Evolutionary conservation across 2,797 vertebrate genomes (phyloP), one percentile per base, ranked within the genome.

Genomic region (Acanthis flammea): DNA sequence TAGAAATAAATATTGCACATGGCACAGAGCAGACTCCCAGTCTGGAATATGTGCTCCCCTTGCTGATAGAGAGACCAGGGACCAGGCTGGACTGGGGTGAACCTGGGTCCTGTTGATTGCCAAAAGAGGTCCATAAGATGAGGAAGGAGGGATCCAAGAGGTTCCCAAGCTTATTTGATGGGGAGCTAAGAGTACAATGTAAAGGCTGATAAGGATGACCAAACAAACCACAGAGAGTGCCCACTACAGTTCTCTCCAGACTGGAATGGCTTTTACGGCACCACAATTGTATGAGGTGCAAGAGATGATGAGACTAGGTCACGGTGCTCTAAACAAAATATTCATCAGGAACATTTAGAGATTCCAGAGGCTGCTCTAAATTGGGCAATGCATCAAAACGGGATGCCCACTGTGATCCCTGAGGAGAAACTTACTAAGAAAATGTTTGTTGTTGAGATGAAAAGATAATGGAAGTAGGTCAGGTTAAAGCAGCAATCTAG

Each of bases 61-160:
- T 84, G 23, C 31, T 60, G 5, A 3, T 28, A 33, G 13, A 66
- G n/a, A 54, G 6, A 37, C 12, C 15, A 47, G 18, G 19, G 21
- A 35, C 3, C 1, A 22, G 35, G 19, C 6, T 65, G 9, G 41
- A 51, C 37, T 30, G 28, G 35, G 25, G 60, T 30, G 7, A 68
- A 48, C 4, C 33, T 45, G 31, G 2, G 6, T 27, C 37, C 21
- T 33, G 8, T 2, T 67, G 6, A 19, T 19, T 4, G 2, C 10
- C 33, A 33, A 39, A 55, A 19, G 54, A 67, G 6, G 7, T 65
- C 9, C 9, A 37, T 33, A 16, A 72, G 24, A 55, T 0, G 1
- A 25, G 7, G 23, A 35, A 51, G 8, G 33, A 78, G 12, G 19
- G 19, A 48, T 60, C 13, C 2, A 7, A 17, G 24, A 55, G 7